These are phyloP conservation scores for Acanthurus tractus DNA, from an alignment of 2,797 vertebrate genomes.

Conservation along the genomic window DNA sequence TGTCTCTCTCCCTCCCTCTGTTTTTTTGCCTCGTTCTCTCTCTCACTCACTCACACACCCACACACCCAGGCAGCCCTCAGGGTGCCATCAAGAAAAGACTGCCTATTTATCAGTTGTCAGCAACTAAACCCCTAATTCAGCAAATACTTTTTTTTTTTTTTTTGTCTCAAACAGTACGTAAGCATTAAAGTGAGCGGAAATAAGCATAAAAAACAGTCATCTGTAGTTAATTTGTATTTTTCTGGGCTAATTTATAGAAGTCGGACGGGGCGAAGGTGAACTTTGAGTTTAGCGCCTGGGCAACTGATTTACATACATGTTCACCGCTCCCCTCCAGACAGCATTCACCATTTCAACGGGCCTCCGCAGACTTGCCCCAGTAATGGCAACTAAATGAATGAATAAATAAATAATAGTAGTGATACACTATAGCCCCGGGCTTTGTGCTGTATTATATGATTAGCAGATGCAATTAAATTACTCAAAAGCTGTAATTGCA, in stretches of 20 bases:
- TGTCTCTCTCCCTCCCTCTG: slow-evolving; percentile 37
- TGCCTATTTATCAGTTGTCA: slow-evolving; percentile 85
- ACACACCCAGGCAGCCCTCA: slow-evolving; percentile 68
- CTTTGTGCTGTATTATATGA: slow-evolving; percentile 77
- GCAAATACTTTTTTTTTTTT: slow-evolving; percentile 70
- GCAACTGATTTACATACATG: slow-evolving; percentile 76
- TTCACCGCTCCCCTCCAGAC: slow-evolving; percentile 64
- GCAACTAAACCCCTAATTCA: slow-evolving; percentile 85
- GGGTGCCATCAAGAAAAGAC: slow-evolving; percentile 83
- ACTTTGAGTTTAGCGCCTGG: slow-evolving; percentile 64
- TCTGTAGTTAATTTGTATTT: slow-evolving; percentile 75
- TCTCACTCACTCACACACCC: slow-evolving; percentile 30
- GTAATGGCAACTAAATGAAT: slow-evolving; percentile 79
- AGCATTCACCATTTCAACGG: slow-evolving; percentile 58
- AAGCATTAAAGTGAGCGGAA: slow-evolving; percentile 56
- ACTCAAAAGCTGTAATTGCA: slow-evolving; percentile 76
- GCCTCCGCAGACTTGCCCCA: slow-evolving; percentile 65
- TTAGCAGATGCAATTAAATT: slow-evolving; percentile 84
- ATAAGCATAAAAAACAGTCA: slow-evolving; percentile 36
- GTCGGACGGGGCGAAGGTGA: slow-evolving; percentile 64
- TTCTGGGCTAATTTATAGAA: slow-evolving; percentile 34
- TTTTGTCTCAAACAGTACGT: slow-evolving; percentile 68
- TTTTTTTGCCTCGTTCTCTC: slow-evolving; percentile 48
- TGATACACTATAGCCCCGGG: slow-evolving; percentile 73
- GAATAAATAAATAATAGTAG: slow-evolving; percentile 83